Evolutionary conservation across 53 echinoderm and acorn worm genomes (phyloP), one percentile per base, ranked within the genome.

Genomic region (Mesocentrotus franciscanus): DNA sequence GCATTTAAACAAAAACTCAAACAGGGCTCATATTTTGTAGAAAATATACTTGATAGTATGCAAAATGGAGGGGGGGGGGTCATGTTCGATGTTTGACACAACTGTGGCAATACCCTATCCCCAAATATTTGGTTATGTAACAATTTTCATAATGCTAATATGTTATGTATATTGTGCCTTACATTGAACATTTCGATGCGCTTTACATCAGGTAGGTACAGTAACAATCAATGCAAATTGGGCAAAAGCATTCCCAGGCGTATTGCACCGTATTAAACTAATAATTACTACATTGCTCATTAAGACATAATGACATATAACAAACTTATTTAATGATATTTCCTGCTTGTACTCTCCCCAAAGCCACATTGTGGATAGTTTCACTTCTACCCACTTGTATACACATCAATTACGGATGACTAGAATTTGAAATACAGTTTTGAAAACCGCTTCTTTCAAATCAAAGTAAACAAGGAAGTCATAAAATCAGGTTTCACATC

Each of bases 401-500:
- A 27, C 15, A 78, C 3, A 32, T 78, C 42, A 81, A 81, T 42
- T 17, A 20, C 8, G 1, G 18, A 81, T 42, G 81, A 11, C 8
- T 36, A 16, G 17, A 18, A 39, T 36, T 39, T 42, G 16, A 81
- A 81, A 8, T 33, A 8, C 42, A 81, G 36, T 42, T 81, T 81
- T 81, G 81, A 81, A 81, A 74, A 42, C 81, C 42, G n/a, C 22
- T 42, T 17, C 36, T 4, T 0, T 18, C 20, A 12, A 74, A 2
- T 74, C 29, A 74, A 32, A 74, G 0, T 30, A 30, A 74, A 74
- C 74, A 81, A 39, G 33, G 78, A 78, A 18, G 81, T 42, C 36
- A 81, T 81, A 81, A 81, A 81, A 42, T 20, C 29, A 20, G 36
- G 81, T 81, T 81, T 81, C 81, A 81, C 81, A 81, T 81, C 22